Percentiles rank a stretch among this genome's conserved stretches.
Evolutionary conservation across 2,888 invertebrate genomes (phyloP).

Genomic region (Erannis defoliaria): DNA sequence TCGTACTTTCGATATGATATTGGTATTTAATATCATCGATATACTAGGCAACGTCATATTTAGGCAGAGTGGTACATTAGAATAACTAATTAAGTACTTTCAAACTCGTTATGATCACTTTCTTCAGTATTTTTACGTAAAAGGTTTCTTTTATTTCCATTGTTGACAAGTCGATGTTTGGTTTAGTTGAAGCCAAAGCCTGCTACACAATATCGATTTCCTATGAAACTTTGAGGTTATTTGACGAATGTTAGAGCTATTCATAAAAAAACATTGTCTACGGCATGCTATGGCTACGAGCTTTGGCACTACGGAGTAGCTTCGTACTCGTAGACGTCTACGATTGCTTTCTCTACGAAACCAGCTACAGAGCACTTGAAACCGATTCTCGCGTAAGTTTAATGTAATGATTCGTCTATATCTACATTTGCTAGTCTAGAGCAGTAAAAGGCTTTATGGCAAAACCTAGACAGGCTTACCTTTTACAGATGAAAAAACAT

Average conservation of each 20-base stretch:
- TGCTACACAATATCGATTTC: constrained; percentile 26
- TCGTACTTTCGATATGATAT: neutral
- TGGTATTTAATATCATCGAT: neutral
- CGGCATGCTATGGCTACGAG: constrained; percentile 22
- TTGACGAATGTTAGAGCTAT: constrained; percentile 8
- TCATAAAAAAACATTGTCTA: constrained; percentile 18
- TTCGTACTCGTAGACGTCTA: constrained; percentile 28
- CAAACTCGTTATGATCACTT: neutral
- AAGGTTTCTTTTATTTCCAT: constrained; percentile 23
- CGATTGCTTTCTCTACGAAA: constrained; percentile 7
- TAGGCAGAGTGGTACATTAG: neutral
- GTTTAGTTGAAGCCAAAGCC: neutral
- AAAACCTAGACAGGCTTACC: constrained; percentile 18
- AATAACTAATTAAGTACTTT: neutral
- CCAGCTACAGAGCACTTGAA: constrained; percentile 2
- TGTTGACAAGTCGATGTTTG: constrained; percentile 18
- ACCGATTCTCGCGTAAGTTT: neutral
- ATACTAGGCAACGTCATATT: neutral
- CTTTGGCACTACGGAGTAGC: constrained; percentile 16
- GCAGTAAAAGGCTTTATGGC: constrained; percentile 20
- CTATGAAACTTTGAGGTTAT: constrained; percentile 5
- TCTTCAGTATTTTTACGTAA: constrained; percentile 27
- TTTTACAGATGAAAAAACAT: constrained; percentile 28
- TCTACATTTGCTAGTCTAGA: constrained; percentile 3
- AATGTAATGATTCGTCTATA: constrained; percentile 6